These are phyloP conservation scores for Hippocampus barbouri DNA, from an alignment of 2,113 vertebrate genomes.

Conservation along the genomic window DNA sequence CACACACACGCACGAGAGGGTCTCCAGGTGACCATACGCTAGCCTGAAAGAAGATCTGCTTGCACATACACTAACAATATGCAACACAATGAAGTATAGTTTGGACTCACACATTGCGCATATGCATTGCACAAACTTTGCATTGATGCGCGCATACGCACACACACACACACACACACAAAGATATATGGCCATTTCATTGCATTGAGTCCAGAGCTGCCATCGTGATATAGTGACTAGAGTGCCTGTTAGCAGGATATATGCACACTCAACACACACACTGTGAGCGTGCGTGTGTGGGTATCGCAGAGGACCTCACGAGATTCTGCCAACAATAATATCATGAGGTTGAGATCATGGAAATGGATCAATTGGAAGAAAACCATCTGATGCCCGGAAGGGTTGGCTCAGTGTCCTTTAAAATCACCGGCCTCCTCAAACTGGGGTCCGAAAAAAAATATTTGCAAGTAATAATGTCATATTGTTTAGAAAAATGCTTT, in stretches of 20 bases:
- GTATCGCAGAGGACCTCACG: background rate
- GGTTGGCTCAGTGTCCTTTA: background rate
- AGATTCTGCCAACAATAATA: background rate
- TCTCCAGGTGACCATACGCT: constrained; percentile 66
- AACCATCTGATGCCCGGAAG: background rate
- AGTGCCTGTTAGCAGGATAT: constrained; percentile 54
- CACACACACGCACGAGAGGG: constrained; percentile 31
- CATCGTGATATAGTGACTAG: constrained; percentile 49
- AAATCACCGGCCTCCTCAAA: background rate
- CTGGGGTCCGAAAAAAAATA: background rate
- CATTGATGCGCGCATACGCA: background rate
- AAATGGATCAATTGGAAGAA: background rate
- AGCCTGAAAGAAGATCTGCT: constrained; percentile 57
- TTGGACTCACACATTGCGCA: constrained; percentile 6
- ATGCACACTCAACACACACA: constrained; percentile 9
- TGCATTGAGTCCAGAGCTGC: constrained; percentile 57
- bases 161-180: constrained; percentile 15
- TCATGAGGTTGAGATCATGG: background rate
- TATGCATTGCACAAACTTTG: constrained; percentile 24
- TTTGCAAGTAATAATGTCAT: background rate
- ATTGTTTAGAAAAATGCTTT: background rate
- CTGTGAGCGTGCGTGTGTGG: background rate
- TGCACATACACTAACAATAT: constrained; percentile 29
- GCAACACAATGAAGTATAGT: constrained; percentile 22
- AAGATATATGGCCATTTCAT: constrained; percentile 61